Base-by-base conservation (phyloP, 2,113 vertebrate genomes). In the Lycaon pictus region DNA sequence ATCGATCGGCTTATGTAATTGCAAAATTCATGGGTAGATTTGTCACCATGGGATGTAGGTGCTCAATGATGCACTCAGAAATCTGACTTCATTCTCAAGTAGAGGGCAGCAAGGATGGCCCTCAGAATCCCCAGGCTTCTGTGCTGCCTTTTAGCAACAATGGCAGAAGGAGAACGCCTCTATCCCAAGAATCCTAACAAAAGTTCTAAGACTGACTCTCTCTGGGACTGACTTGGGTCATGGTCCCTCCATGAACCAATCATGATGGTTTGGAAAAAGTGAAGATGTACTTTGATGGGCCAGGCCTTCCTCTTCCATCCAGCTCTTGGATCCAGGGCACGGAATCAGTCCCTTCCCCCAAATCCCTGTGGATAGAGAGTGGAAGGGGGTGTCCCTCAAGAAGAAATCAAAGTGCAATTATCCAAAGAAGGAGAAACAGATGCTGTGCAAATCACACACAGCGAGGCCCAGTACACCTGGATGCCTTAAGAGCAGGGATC, bases 381-480 rank as follows among this genome's bases (percentile, higher is more conserved):
- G 1, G n/a, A 16, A 19, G 5, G 4, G 12, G 23, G 12, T 32
- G 19, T 43, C 29, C 77, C 11, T 69, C 19, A 11, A 60, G 16
- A 74, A 53, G 25, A 79, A 35, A 65, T 3, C 32, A 76, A 67
- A 11, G 0, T 35, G 7, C 69, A 10, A 25, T 53, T 65, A 65
- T 51, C 65, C 85, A 88, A 60, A 55, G 65, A 51, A 80, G 19
- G 74, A 89, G 43, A 72, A 76, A 51, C 0, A 43, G n/a, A 76
- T 48, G 17, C 20, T 43, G 0, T 53, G 12, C 29, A 22, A 85
- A 29, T 1, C 58, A n/a, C 69, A 37, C 56, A 74, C 10, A 35
- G 10, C 13, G n/a, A 91, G 15, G 6, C 53, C 37, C 17, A 32
- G 12, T 2, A 27, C 32, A 55, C 3, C 0, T 0, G 25, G 6